Evolutionary conservation across 2,113 vertebrate species (phyloP), one percentile per base, ranked within the genome.

Genomic region (Macrotis lagotis): DNA sequence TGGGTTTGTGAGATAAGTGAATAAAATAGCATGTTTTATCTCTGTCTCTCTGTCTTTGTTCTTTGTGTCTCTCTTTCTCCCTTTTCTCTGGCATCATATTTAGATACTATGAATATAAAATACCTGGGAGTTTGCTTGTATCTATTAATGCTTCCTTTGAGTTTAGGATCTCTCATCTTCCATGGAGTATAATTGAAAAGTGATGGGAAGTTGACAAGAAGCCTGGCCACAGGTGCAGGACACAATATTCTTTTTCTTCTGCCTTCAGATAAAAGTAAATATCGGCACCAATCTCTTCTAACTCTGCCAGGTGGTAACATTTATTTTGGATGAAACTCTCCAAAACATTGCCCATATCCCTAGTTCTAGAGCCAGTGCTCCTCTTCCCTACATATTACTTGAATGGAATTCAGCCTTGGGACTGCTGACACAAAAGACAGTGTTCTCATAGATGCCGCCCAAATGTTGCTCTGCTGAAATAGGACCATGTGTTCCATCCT

Each of bases 311-410:
- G 90, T 89, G 90, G 92, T 44, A 91, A 90, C 55, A 9, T 94
- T 94, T 90, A 59, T 96, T 90, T 90, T 88, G 92, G 94, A 50
- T 55, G 92, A 93, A 95, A 50, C 48, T 90, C 94, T 88, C 59
- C 50, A 24, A 83, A 83, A 74, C 1, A 3, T 92, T 0, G 0
- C 91, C 91, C 8, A 74, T 44, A 92, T 9, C 88, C 89, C 89
- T 22, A 50, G 10, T 49, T 44, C 48, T 50, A 90, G 66, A n/a
- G 37, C 11, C 48, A 49, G 25, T 28, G 88, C 90, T 90, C 47
- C 50, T 93, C 50, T 90, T 89, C 50, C 50, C 16, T 25, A 50
- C 25, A 0, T 90, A 48, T 0, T 50, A 88, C 9, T 12, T 53
- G 74, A 50, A 55, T 8, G 2, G 48, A 44, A 12, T 90, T 74